Conservation (phyloP, 2,113 vertebrate species). For the Labrus mixtus region DNA sequence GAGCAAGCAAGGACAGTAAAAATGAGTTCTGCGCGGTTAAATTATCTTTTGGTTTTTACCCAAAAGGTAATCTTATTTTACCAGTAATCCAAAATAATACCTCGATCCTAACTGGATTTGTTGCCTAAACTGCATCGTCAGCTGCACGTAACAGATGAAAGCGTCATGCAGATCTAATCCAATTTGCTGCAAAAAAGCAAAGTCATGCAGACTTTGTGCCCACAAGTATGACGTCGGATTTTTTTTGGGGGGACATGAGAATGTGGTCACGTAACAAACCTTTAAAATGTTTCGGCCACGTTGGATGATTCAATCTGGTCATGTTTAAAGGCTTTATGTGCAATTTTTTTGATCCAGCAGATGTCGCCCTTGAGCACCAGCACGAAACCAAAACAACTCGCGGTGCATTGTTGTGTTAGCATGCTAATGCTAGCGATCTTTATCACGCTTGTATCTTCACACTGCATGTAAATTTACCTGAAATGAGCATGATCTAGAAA, state of each 20-base stretch:
- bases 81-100: neutral
- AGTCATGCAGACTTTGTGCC: neutral
- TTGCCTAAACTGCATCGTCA: neutral
- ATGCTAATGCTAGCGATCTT: no score
- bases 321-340: no score
- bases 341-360: no score
- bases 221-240: no score
- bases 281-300: neutral
- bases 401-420: no score
- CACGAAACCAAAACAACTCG: no score
- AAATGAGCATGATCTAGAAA: no score
- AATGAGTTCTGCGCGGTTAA: neutral
- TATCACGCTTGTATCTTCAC: no score
- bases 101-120: conserved; percentile 2
- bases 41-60: neutral
- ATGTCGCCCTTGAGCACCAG: no score
- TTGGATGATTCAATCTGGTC: no score
- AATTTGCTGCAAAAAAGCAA: neutral
- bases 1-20: neutral
- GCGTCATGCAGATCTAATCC: neutral
- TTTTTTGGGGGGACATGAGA: neutral
- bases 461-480: no score
- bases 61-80: neutral
- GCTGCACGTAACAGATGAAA: neutral
- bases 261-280: neutral